These are phyloP conservation scores for Allolobophora icterica DNA, from an alignment of 2,888 invertebrate genomes.

Conservation along the genomic window DNA sequence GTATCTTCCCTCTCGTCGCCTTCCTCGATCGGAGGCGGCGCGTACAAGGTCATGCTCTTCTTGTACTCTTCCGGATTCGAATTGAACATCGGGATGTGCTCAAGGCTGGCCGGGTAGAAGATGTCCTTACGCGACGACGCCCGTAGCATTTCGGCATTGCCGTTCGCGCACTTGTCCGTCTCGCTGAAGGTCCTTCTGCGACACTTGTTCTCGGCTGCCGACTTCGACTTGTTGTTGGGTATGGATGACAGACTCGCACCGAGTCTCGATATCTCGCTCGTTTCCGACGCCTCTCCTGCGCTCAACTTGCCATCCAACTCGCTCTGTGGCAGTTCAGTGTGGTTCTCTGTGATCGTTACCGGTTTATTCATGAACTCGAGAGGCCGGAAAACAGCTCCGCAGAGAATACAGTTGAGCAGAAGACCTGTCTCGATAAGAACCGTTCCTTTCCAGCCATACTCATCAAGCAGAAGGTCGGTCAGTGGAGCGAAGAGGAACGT, in stretches of 20 bases:
- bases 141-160: background rate
- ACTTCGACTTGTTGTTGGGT: background rate
- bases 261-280: background rate
- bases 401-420: conserved; percentile 84
- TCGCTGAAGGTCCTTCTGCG: background rate
- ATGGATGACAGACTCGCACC: background rate
- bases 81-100: conserved; percentile 67
- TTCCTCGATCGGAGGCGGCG: background rate
- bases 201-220: background rate
- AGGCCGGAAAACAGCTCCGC: conserved; percentile 89
- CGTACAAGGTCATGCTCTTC: conserved; percentile 52
- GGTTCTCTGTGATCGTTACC: background rate
- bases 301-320: background rate
- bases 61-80: conserved; percentile 62
- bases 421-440: conserved; percentile 83
- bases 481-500: conserved; percentile 84
- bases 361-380: background rate
- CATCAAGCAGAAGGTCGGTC: conserved; percentile 70
- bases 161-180: background rate
- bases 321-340: background rate
- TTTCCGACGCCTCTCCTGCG: background rate
- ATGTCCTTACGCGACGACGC: conserved; percentile 76
- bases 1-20: background rate
- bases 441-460: conserved; percentile 82
- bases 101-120: conserved; percentile 82